Base-by-base conservation (phyloP, 1,140 invertebrate species). In the Druon quercuslanigerum region DNA sequence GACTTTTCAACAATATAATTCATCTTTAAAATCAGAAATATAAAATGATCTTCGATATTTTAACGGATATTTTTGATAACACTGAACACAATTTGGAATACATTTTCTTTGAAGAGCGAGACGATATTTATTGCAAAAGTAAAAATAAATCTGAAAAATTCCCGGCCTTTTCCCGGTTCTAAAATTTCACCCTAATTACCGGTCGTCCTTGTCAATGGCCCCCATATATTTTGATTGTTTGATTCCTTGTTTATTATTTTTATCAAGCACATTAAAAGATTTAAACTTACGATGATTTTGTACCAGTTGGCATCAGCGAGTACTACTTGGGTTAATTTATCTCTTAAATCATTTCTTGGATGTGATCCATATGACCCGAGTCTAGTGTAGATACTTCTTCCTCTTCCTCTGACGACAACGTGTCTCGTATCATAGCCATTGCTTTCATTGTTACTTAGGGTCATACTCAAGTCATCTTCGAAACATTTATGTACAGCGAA, bases 251-350 rank as follows among this genome's bases (percentile, higher is more conserved):
- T 74, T 57, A 74, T 13, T 19, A 60, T 17, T 52, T n/a, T 57
- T 46, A 40, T 57, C 12, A 74, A 17, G 13, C 12, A 25, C 9
- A 33, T 60, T 6, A 13, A 20, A 8, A 8, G 66, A 16, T n/a
- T 70, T 25, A 25, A 14, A 85, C 91, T 90, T 88, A 93, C 92
- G n/a, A 88, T 91, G 9, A 95, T 90, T 89, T 92, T 93, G 85
- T 93, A 95, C 93, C 93, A 95, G 40, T 91, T 92, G 7, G 92
- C 52, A 40, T 86, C 83, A 8, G 54, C 73, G 1, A 85, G 1
- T 19, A 74, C 60, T 76, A 57, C 25, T 52, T 46, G 50, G 66
- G 70, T 72, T 2, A 73, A 46, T 60, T 17, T 56, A 11, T 52
- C 19, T 77, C 84, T 82, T 8, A 76, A 75, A 16, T 79, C 71